Conservation (phyloP, 2,888 invertebrate genomes). For the Heliconius charithonia region DNA sequence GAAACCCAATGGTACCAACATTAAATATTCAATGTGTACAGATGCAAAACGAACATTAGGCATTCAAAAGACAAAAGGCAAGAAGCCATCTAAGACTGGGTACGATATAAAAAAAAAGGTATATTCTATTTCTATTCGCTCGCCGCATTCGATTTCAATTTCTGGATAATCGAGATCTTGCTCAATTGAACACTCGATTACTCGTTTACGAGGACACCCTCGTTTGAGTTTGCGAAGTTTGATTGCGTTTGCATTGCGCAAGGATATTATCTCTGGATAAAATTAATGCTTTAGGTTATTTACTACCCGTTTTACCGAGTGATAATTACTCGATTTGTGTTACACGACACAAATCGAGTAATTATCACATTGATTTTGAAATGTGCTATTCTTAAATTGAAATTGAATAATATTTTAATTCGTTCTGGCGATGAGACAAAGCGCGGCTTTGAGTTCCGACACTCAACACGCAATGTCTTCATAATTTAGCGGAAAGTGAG, state of each 20-base stretch:
- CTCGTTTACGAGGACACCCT: constrained; percentile 76
- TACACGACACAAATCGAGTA: too few species aligned
- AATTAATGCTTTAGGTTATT: constrained; percentile 59
- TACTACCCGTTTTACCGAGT: constrained; percentile 34
- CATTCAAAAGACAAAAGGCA: constrained; percentile 31
- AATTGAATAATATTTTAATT: neutral
- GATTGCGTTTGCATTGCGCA: constrained; percentile 77
- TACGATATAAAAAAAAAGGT: constrained; percentile 50
- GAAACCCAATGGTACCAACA: constrained; percentile 1
- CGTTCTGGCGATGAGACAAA: too few species aligned
- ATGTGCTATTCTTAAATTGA: neutral
- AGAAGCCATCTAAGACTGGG: constrained; percentile 34
- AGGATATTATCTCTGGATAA: constrained; percentile 67
- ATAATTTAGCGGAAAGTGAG: too few species aligned
- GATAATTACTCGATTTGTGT: neutral
- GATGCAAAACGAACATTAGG: constrained; percentile 25
- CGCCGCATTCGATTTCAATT: constrained; percentile 77
- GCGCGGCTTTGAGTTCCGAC: too few species aligned
- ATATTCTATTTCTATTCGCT: constrained; percentile 72
- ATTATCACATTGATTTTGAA: neutral
- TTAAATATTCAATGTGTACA: constrained; percentile 10
- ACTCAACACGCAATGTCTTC: neutral
- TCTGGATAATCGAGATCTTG: constrained; percentile 80
- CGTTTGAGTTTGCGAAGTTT: constrained; percentile 79
- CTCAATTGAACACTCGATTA: constrained; percentile 82